phyloP scores from a whole-genome alignment of 2,113 vertebrate genomes.

The Anarhynchus alexandrinus region DNA sequence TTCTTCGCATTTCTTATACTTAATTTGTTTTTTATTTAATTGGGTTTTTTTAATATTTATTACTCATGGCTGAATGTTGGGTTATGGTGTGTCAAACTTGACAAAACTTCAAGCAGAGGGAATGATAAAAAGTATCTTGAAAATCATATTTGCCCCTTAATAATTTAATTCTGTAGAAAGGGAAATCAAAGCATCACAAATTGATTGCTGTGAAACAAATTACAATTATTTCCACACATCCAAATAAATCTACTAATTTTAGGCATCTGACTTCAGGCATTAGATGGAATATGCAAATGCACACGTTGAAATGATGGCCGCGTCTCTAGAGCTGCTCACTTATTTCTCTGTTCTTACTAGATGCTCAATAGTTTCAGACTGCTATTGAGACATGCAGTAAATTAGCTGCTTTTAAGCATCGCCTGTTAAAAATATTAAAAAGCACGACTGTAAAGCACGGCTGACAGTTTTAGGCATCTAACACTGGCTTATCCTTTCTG shows the following conservation, averaged over 20 bases:
- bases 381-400: constrained; percentile 9
- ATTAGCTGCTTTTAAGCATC: constrained; percentile 64
- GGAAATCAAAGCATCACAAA: constrained; percentile 68
- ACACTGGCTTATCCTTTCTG: neutral
- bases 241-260: constrained; percentile 68
- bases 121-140: constrained; percentile 35
- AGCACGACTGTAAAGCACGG: constrained; percentile 30
- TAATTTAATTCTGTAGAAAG: constrained; percentile 60
- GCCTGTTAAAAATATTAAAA: constrained; percentile 54
- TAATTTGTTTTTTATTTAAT: constrained; percentile 14
- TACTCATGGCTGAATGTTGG: neutral
- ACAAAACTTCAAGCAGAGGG: constrained; percentile 48
- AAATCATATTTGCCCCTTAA: constrained; percentile 48
- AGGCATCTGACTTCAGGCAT: constrained; percentile 59
- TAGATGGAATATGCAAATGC: constrained; percentile 61
- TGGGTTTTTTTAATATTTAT: constrained; percentile 5
- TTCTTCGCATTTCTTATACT: neutral
- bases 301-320: constrained; percentile 7
- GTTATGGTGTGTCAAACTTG: constrained; percentile 27
- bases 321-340: constrained; percentile 27
- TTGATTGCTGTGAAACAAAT: constrained; percentile 69
- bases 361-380: neutral
- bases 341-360: constrained; percentile 13
- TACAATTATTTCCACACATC: constrained; percentile 69
- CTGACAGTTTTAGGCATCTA: constrained; percentile 37